phyloP scores from a whole-genome alignment of 2,888 invertebrate species.

The Peribatodes rhomboidaria region DNA sequence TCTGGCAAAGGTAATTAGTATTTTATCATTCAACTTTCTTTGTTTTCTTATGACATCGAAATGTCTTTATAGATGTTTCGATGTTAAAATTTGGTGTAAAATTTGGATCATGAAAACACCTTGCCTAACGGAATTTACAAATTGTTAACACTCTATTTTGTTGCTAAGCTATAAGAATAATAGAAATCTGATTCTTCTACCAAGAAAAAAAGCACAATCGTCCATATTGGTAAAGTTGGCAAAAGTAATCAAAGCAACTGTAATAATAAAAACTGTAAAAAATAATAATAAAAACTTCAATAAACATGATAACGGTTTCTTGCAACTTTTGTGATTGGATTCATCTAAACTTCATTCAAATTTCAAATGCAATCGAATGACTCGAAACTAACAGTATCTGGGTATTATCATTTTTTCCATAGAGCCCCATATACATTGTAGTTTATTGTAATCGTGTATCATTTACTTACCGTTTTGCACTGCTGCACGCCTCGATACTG shows the following conservation, averaged over 20 bases:
- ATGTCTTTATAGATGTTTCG: too few relatives aligned
- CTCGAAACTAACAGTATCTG: constrained; percentile 41
- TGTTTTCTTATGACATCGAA: too few relatives aligned
- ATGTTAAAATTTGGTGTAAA: too few relatives aligned
- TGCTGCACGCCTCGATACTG: constrained; percentile 46
- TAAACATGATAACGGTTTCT: constrained; percentile 39
- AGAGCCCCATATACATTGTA: constrained; percentile 12
- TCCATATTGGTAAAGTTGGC: constrained; percentile 16
- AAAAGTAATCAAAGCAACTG: constrained; percentile 36
- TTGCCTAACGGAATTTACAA: too few relatives aligned
- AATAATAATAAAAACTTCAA: too few relatives aligned
- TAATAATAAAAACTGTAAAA: too few relatives aligned
- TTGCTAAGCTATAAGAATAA: not conserved
- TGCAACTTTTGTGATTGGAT: constrained; percentile 39
- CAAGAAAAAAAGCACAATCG: constrained; percentile 22
- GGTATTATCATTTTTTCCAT: constrained; percentile 7
- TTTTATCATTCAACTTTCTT: too few relatives aligned
- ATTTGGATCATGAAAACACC: too few relatives aligned
- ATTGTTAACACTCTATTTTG: too few relatives aligned
- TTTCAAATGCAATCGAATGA: constrained; percentile 44
- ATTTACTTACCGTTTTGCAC: constrained; percentile 32
- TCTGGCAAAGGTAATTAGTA: not conserved
- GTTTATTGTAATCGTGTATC: constrained; percentile 15
- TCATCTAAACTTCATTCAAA: constrained; percentile 24
- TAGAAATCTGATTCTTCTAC: not conserved